A percentile compares a stretch with the other conserved stretches of the same genome.
Conservation (phyloP, 1,140 invertebrate genomes). For the Drosophila nigrodunni region DNA sequence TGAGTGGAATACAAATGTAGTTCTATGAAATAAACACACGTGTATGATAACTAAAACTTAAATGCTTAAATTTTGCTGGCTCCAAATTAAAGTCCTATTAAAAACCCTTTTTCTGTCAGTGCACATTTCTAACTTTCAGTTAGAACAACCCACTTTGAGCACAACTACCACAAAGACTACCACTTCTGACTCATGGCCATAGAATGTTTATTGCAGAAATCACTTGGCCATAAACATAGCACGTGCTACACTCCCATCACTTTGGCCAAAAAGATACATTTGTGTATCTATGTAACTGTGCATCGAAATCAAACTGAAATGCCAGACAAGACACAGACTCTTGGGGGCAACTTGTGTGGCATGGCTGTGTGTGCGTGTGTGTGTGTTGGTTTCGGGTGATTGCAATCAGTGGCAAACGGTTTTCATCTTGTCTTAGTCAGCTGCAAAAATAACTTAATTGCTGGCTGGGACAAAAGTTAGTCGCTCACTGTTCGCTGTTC, state of each 20-base stretch:
- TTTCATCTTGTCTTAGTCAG: conserved; percentile 73
- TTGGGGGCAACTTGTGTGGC: conserved; percentile 64
- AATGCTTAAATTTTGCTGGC: no score
- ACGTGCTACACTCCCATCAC: conserved; percentile 36
- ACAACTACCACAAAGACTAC: neutral
- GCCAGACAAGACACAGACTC: conserved; percentile 16
- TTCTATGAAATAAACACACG: no score
- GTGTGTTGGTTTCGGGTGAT: conserved; percentile 36
- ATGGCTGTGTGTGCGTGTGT: neutral
- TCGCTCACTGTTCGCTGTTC: conserved; percentile 6
- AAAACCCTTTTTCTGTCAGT: no score
- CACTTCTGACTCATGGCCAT: conserved; percentile 15
- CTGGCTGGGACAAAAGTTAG: conserved; percentile 24
- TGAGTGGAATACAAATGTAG: no score
- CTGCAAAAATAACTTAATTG: conserved; percentile 78
- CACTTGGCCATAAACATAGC: conserved; percentile 20
- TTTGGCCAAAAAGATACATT: conserved; percentile 15
- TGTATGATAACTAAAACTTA: no score
- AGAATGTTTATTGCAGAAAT: conserved; percentile 1
- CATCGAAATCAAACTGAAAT: conserved; percentile 50
- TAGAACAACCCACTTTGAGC: conserved; percentile 45
- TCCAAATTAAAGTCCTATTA: no score
- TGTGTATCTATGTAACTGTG: conserved; percentile 16
- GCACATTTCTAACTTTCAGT: conserved; percentile 16
- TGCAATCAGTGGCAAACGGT: conserved; percentile 67